Evolutionary conservation across 2,888 invertebrate species (phyloP), one percentile per base, ranked within the genome.

Genomic region (Acrobasis consociella): DNA sequence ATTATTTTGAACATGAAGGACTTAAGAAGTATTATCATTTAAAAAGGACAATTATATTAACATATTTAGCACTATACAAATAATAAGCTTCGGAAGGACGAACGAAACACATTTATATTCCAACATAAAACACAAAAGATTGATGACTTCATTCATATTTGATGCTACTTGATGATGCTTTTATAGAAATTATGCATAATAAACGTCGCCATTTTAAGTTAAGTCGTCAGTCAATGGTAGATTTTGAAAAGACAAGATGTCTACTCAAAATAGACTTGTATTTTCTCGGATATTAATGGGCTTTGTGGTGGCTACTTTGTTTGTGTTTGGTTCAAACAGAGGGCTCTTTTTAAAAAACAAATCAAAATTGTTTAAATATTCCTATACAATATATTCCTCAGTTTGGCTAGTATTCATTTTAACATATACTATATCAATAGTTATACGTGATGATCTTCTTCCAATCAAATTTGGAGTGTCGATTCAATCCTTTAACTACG

Each of bases 241-340:
- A 5, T 42, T 1, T 13, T 13, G 5, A 13, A 49, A 37, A 5
- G 49, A 22, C 39, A 51, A 15, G 38, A 59, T 51, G 60, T 16
- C 16, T 37, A 9, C 37, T 38, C 9, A 17, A n/a, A 39, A 22
- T 15, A 53, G 52, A 42, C 8, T 42, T 42, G 10, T 53, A 39
- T 52, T 38, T 46, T 52, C 60, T 17, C 51, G 46, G 13, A 22
- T 15, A 22, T 13, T 61, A 1, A 42, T 61, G 0, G 60, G 60
- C 52, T 37, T 61, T 10, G 46, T 46, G n/a, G 42, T 61, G 3
- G 13, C 51, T 9, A 17, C 60, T 8, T 11, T 61, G 37, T 13
- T 52, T 11, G 3, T 61, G 0, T 56, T 60, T 13, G 37, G 60
- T 39, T 42, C 56, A 11, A 42, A 64, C 49, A 60, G 58, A 38